Conservation (phyloP, 2,888 invertebrate genomes). For the Cordilura impudica region DNA sequence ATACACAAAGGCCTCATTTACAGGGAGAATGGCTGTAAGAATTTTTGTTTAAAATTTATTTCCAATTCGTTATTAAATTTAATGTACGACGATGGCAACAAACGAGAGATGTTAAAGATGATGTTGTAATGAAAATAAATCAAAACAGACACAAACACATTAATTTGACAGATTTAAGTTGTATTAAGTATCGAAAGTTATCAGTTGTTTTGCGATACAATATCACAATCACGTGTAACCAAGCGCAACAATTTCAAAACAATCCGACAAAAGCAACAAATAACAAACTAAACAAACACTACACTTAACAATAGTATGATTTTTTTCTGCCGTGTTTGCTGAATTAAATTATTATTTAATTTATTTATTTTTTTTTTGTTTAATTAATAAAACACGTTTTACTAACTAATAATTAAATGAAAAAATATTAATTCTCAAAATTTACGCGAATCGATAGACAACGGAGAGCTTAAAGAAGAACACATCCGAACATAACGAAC, state of each 20-base stretch:
- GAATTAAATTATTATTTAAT: neutral
- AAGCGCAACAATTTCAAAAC: slow-evolving; percentile 58
- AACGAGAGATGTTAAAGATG: neutral
- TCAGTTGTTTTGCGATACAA: slow-evolving; percentile 19
- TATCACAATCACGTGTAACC: slow-evolving; percentile 49
- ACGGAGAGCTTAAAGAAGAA: slow-evolving; percentile 19
- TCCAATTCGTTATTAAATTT: neutral
- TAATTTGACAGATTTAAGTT: neutral
- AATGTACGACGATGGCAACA: neutral
- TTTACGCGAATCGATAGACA: neutral
- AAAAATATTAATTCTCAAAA: slow-evolving; percentile 13
- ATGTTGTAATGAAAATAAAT: neutral
- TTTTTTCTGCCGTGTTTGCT: neutral
- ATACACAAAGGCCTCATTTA: neutral
- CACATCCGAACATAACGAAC: slow-evolving; percentile 49
- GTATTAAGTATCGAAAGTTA: neutral
- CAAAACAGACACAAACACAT: neutral
- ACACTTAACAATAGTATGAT: neutral
- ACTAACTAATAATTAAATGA: neutral
- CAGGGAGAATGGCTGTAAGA: neutral
- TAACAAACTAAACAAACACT: slow-evolving; percentile 1
- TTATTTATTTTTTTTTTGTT: neutral
- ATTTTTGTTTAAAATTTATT: neutral
- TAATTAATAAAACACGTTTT: neutral
- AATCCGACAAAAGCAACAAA: slow-evolving; percentile 30